phyloP scores from a whole-genome alignment of 2,113 vertebrate genomes.

The Calypte anna region DNA sequence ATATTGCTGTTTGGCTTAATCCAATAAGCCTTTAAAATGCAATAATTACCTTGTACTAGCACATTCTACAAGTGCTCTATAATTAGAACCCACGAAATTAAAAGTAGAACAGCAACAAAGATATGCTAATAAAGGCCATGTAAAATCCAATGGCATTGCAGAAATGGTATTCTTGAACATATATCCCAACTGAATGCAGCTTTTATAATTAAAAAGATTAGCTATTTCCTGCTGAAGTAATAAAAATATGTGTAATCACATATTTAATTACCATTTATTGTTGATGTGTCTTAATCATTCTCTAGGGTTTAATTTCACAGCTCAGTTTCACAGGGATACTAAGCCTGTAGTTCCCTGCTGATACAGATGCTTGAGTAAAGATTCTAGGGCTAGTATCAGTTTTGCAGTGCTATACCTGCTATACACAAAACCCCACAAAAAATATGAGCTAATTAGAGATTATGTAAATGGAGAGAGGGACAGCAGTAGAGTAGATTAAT shows the following conservation, averaged over 20 bases:
- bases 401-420: neutral
- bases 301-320: neutral
- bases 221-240: neutral
- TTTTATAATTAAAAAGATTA: slow-evolving; percentile 5
- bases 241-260: neutral
- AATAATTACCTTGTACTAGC: neutral
- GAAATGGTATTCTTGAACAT: neutral
- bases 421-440: neutral
- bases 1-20: neutral
- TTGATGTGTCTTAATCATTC: neutral
- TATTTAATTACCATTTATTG: neutral
- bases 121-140: neutral
- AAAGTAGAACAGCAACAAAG: neutral
- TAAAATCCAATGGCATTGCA: neutral
- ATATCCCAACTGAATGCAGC: neutral
- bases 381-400: neutral
- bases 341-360: neutral
- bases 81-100: neutral
- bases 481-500: neutral
- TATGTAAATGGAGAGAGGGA: neutral
- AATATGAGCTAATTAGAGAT: neutral
- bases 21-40: neutral
- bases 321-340: neutral
- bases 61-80: neutral
- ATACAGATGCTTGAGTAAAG: neutral